Evolutionary conservation across 2,888 invertebrate genomes (phyloP).

Genomic region (Polydrusus pterygomalis): DNA sequence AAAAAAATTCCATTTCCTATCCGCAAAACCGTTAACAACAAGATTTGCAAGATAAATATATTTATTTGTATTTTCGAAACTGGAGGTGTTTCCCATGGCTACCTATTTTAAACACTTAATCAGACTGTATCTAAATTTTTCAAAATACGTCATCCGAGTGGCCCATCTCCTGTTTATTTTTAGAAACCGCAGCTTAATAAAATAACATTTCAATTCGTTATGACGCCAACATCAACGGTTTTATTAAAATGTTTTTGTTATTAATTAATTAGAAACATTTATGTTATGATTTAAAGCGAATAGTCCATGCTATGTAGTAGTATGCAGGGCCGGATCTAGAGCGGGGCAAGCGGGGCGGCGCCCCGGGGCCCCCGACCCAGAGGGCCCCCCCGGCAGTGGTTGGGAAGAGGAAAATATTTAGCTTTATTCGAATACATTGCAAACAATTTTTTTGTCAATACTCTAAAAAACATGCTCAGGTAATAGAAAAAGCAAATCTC

Average conservation of each 20-base stretch:
- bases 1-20: constrained; percentile 1
- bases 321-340: no score
- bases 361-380: no score
- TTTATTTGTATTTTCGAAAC: not conserved
- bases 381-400: no score
- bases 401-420: no score
- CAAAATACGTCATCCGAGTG: constrained; percentile 23
- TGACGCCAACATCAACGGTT: not conserved
- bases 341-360: no score
- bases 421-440: no score
- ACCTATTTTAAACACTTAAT: constrained; percentile 10
- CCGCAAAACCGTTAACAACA: not conserved
- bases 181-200: not conserved
- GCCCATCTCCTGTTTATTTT: constrained; percentile 29
- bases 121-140: not conserved
- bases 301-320: no score
- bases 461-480: no score
- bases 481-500: no score
- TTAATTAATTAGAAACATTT: no score
- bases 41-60: not conserved
- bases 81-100: constrained; percentile 1
- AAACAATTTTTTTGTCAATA: no score
- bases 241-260: constrained; percentile 11
- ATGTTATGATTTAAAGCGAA: no score
- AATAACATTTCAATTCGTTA: constrained; percentile 15